These are phyloP conservation scores for Numenius arquata DNA, from an alignment of 2,113 vertebrate species.

Conservation along the genomic window DNA sequence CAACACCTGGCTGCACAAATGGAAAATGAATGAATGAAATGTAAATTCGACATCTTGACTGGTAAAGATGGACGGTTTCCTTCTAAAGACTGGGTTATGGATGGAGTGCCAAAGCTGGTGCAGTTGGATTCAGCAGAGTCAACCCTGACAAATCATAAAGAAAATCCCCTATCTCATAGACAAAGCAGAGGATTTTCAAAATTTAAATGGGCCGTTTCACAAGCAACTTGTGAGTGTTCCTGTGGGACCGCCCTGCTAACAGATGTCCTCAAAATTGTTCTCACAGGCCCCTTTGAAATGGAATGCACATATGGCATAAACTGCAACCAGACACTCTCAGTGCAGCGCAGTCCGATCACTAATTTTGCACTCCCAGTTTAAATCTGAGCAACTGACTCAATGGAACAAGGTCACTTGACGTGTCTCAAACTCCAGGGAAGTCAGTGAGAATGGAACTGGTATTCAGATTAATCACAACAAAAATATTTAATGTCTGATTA, in stretches of 20 bases:
- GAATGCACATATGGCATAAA: constrained; percentile 64
- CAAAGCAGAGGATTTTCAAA: constrained; percentile 22
- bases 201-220: constrained; percentile 1
- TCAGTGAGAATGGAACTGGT: neutral
- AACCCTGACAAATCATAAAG: neutral
- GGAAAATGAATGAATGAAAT: neutral
- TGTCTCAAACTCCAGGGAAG: neutral
- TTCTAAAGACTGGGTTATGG: neutral
- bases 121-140: neutral
- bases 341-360: neutral
- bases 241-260: neutral
- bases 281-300: constrained; percentile 21
- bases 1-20: constrained; percentile 24
- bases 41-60: neutral
- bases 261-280: constrained; percentile 54
- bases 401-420: neutral
- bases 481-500: neutral
- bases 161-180: neutral
- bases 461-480: neutral
- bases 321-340: constrained; percentile 51
- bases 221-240: neutral
- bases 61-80: neutral
- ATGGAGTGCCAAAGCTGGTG: neutral
- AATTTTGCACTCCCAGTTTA: neutral
- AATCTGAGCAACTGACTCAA: neutral